These are phyloP conservation scores for Eumerus sabulonum DNA, from an alignment of 2,888 invertebrate species.

Conservation along the genomic window DNA sequence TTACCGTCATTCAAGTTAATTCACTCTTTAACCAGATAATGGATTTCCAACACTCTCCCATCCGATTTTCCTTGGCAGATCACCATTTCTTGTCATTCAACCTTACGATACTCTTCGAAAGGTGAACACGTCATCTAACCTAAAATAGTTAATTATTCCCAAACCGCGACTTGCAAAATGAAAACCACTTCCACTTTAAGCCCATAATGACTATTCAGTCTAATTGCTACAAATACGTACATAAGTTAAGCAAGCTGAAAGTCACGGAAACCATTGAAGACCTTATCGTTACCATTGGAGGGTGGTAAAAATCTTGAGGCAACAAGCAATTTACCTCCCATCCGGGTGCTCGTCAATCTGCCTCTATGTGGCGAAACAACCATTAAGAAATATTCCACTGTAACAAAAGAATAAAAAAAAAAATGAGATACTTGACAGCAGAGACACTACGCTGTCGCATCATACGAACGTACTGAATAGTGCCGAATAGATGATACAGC, in stretches of 20 bases:
- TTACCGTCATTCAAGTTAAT: no score
- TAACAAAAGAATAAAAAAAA: conserved; percentile 33
- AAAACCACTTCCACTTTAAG: conserved; percentile 35
- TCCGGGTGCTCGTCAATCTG: background rate
- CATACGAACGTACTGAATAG: background rate
- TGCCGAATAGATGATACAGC: conserved; percentile 15
- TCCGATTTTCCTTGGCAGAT: no score
- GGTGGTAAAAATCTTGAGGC: conserved; percentile 55
- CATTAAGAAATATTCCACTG: conserved; percentile 59
- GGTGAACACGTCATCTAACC: conserved; percentile 4
- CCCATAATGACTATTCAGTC: conserved; percentile 56
- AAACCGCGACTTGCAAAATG: conserved; percentile 39
- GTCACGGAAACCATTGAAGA: conserved; percentile 58
- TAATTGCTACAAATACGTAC: conserved; percentile 62
- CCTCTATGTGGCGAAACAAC: conserved; percentile 37
- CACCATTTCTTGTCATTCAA: no score
- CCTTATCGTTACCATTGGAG: conserved; percentile 51
- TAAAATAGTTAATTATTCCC: conserved; percentile 50
- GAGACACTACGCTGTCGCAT: no score
- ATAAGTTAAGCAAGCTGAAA: conserved; percentile 56
- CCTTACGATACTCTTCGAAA: no score
- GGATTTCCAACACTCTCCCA: no score
- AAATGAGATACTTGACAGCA: conserved; percentile 33
- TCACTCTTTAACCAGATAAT: no score
- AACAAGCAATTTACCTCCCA: conserved; percentile 44